Evolutionary conservation across 2,797 vertebrate species (phyloP).

Genomic region (Epinephelus malabaricus): DNA sequence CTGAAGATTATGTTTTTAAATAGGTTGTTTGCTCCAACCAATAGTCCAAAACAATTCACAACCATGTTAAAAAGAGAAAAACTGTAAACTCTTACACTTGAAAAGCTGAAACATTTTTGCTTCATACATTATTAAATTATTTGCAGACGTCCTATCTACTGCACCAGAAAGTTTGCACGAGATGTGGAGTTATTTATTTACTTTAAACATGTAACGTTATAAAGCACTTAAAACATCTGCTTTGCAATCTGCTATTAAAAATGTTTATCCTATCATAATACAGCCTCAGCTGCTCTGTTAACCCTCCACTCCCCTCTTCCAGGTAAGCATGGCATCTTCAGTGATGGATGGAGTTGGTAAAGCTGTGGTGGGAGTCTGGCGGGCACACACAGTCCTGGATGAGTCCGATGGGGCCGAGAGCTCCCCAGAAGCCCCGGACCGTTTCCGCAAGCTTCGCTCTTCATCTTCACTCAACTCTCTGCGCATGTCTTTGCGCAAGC

Average conservation of each 20-base stretch:
- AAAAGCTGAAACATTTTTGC: not conserved
- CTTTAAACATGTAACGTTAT: not conserved
- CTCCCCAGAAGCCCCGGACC: conserved; percentile 82
- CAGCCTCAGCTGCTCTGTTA: not conserved
- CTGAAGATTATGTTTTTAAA: not conserved
- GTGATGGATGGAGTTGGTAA: conserved; percentile 84
- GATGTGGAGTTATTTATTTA: not conserved
- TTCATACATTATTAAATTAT: not conserved
- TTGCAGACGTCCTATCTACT: not conserved
- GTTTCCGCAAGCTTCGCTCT: conserved; percentile 83
- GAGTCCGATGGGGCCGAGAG: conserved; percentile 85
- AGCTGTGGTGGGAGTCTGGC: conserved; percentile 83
- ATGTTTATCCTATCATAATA: not conserved
- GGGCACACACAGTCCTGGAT: conserved; percentile 87
- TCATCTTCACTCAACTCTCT: conserved; percentile 88
- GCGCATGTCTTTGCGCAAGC: conserved; percentile 90
- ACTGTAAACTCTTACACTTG: not conserved
- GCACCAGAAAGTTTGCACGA: not conserved
- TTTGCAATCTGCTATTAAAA: not conserved
- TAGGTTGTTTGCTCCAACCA: not conserved
- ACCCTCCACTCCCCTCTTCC: not conserved
- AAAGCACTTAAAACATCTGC: not conserved
- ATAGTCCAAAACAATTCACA: not conserved
- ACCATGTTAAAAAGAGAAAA: not conserved
- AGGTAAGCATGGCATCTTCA: conserved; percentile 69